phyloP scores from a whole-genome alignment of 1,140 invertebrate species.

The Archivesica marissinica region DNA sequence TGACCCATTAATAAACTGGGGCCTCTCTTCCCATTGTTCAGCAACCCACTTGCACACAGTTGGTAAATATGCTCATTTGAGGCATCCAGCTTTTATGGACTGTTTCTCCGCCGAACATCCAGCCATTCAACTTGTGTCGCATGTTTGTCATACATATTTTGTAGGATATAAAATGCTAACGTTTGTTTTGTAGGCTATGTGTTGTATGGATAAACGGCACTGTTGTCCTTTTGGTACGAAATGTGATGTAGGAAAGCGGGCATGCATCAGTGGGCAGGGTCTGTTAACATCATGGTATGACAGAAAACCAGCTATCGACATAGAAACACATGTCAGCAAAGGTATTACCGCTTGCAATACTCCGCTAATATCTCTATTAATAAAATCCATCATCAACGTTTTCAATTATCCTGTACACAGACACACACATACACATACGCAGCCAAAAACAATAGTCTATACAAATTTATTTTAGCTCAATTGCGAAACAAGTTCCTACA shows the following conservation, averaged over 20 bases:
- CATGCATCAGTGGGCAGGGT: slow-evolving; percentile 13
- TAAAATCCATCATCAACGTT: too few species aligned
- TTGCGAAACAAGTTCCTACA: background rate
- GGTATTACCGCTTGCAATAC: slow-evolving; percentile 69
- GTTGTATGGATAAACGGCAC: slow-evolving; percentile 61
- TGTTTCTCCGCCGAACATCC: background rate
- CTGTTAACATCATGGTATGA: slow-evolving; percentile 18
- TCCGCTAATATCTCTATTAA: too few species aligned
- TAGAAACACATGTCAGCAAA: background rate
- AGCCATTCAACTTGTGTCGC: background rate
- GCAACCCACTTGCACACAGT: background rate
- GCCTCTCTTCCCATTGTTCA: background rate
- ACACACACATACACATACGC: background rate
- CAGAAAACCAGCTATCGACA: background rate
- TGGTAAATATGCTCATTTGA: background rate
- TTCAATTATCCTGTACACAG: background rate
- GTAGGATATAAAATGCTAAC: background rate
- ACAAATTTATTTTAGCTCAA: background rate
- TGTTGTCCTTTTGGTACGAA: slow-evolving; percentile 55
- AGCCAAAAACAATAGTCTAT: background rate
- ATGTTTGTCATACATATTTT: background rate
- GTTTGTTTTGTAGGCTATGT: slow-evolving; percentile 60
- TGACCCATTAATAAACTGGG: background rate
- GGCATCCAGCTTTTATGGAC: background rate
- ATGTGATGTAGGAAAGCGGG: slow-evolving; percentile 36